These are phyloP conservation scores for Altica lythri DNA, from an alignment of 2,888 invertebrate genomes.

Conservation along the genomic window DNA sequence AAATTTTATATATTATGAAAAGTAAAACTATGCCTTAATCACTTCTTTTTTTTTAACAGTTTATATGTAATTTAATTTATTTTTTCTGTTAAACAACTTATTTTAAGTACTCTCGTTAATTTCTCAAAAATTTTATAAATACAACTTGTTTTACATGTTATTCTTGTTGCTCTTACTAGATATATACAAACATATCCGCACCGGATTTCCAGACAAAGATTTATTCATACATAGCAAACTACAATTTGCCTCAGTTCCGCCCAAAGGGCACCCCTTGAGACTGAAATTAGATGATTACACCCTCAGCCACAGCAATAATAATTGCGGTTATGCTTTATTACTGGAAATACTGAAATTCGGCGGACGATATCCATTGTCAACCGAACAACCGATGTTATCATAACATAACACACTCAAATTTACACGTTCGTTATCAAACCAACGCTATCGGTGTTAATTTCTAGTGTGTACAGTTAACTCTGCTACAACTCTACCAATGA, in stretches of 20 bases:
- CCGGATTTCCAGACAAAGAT: too few relatives aligned
- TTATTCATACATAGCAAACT: too few relatives aligned
- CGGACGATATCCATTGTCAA: slow-evolving; percentile 27
- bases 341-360: slow-evolving; percentile 15
- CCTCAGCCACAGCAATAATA: slow-evolving; percentile 1
- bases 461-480: slow-evolving; percentile 15
- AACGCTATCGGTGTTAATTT: slow-evolving; percentile 32
- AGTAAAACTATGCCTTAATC: too few relatives aligned
- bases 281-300: slow-evolving; percentile 1
- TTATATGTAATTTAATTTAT: too few relatives aligned
- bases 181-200: too few relatives aligned
- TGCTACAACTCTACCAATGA: not conserved
- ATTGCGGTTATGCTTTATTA: slow-evolving; percentile 31
- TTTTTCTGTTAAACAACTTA: too few relatives aligned
- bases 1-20: too few relatives aligned
- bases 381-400: slow-evolving; percentile 21
- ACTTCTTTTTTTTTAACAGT: too few relatives aligned
- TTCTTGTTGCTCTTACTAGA: too few relatives aligned
- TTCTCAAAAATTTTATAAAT: too few relatives aligned
- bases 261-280: not conserved
- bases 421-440: slow-evolving; percentile 33
- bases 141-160: too few relatives aligned
- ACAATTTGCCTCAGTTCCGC: not conserved
- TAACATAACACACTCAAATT: slow-evolving; percentile 28
- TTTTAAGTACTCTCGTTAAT: too few relatives aligned